Evolutionary conservation across 2,113 vertebrate genomes (phyloP).

Genomic region (Theristicus caerulescens): DNA sequence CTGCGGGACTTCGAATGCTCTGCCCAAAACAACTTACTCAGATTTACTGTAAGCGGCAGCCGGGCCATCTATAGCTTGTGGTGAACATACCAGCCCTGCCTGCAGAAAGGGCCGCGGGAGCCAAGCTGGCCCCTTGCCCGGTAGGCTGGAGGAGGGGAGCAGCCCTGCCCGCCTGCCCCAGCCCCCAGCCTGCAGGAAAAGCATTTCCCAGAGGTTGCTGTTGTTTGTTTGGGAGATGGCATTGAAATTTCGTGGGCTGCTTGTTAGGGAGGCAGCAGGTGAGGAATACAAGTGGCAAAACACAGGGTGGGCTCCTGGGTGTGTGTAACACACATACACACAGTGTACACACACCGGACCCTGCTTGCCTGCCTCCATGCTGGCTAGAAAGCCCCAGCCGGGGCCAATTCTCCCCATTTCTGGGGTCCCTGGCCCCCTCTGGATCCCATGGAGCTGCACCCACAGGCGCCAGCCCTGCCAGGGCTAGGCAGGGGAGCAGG

Average conservation of each 20-base stretch:
- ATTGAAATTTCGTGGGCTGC: neutral
- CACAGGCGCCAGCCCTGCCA: neutral
- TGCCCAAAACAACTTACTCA: slow-evolving; percentile 14
- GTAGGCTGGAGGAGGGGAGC: neutral
- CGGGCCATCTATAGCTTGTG: slow-evolving; percentile 1
- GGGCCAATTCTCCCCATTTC: neutral
- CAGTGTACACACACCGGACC: neutral
- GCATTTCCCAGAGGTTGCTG: neutral
- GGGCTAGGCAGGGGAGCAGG: neutral
- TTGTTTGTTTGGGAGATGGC: neutral
- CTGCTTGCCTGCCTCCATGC: rapidly evolving
- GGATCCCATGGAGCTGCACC: neutral
- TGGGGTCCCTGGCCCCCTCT: neutral
- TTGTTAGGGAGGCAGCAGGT: neutral
- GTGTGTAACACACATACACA: too few species aligned
- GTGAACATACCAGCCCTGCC: slow-evolving; percentile 46
- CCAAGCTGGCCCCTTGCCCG: slow-evolving; percentile 39
- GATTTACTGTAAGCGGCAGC: slow-evolving; percentile 53
- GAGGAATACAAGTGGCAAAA: neutral
- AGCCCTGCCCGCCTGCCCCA: neutral
- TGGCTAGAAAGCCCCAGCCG: neutral
- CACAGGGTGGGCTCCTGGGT: neutral
- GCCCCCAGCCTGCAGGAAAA: neutral
- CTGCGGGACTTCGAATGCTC: neutral
- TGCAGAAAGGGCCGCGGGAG: slow-evolving; percentile 5